phyloP scores from a whole-genome alignment of 2,797 vertebrate species.

The Crenuchus spilurus region DNA sequence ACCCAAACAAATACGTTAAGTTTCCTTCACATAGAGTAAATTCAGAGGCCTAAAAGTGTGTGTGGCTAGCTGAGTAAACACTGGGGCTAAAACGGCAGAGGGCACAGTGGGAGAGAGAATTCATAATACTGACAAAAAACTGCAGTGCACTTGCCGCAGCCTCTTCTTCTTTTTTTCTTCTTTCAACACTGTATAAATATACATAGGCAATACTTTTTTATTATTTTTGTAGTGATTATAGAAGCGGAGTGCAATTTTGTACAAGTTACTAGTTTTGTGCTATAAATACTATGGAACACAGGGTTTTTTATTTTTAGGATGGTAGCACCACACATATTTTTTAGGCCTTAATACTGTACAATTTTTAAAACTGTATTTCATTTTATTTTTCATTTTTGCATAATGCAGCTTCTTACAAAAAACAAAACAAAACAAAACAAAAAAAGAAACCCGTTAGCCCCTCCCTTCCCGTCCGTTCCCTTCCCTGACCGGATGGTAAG shows the following conservation, averaged over 20 bases:
- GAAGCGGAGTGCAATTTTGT: slow-evolving; percentile 99
- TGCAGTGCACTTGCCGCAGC: slow-evolving; percentile 85
- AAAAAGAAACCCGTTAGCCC: slow-evolving; percentile 71
- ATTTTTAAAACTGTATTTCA: slow-evolving; percentile 80
- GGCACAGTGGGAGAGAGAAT: slow-evolving; percentile 70
- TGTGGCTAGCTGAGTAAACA: slow-evolving; percentile 91
- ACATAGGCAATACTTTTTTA: slow-evolving; percentile 99
- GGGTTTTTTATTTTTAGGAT: slow-evolving; percentile 92
- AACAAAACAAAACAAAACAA: slow-evolving; percentile 72
- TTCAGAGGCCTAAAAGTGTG: slow-evolving; percentile 94
- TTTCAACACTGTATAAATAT: slow-evolving; percentile 99
- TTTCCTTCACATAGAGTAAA: slow-evolving; percentile 86
- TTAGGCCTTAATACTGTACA: slow-evolving; percentile 99
- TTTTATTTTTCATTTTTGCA: slow-evolving; percentile 87
- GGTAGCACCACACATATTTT: slow-evolving; percentile 99
- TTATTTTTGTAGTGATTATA: slow-evolving; percentile 99
- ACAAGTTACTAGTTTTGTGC: slow-evolving; percentile 99
- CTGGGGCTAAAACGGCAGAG: slow-evolving; percentile 76
- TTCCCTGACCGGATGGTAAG: slow-evolving; percentile 42
- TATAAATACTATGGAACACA: slow-evolving; percentile 99
- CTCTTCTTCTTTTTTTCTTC: slow-evolving; percentile 59
- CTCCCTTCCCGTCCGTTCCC: slow-evolving; percentile 38
- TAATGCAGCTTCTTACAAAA: slow-evolving; percentile 93
- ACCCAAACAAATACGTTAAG: slow-evolving; percentile 81
- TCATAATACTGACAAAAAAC: slow-evolving; percentile 86